These are phyloP conservation scores for Palaemon carinicauda DNA, from an alignment of 1,140 invertebrate genomes.

Conservation along the genomic window DNA sequence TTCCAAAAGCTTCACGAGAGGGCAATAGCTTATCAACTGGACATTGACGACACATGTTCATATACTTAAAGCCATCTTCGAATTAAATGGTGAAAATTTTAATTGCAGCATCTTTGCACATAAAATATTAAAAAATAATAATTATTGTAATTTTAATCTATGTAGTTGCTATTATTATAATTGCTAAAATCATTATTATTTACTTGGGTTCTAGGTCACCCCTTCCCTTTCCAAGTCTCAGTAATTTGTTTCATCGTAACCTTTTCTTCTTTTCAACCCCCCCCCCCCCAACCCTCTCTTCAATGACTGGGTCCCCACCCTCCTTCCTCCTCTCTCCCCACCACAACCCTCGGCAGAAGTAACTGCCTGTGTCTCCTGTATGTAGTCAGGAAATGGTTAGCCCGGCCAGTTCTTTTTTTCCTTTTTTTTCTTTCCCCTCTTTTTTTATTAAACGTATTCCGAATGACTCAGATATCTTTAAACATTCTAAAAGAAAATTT, in stretches of 20 bases:
- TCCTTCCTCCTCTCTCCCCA: neutral
- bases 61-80: too few species aligned
- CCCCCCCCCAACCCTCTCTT: neutral
- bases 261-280: neutral
- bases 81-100: too few species aligned
- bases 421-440: neutral
- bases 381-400: slow-evolving; percentile 39
- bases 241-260: neutral
- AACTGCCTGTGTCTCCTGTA: slow-evolving; percentile 30
- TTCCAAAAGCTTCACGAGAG: too few species aligned
- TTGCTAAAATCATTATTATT: too few species aligned
- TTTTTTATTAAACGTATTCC: neutral
- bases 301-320: neutral
- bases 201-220: neutral
- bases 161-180: too few species aligned
- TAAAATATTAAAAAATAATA: too few species aligned
- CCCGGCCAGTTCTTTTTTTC: neutral
- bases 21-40: too few species aligned
- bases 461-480: neutral
- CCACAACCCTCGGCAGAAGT: neutral
- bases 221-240: neutral
- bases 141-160: too few species aligned
- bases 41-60: too few species aligned
- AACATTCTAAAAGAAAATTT: neutral
- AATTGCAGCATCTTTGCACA: too few species aligned